Conservation (phyloP, 2,113 vertebrate species). For the Hassar affinis region DNA sequence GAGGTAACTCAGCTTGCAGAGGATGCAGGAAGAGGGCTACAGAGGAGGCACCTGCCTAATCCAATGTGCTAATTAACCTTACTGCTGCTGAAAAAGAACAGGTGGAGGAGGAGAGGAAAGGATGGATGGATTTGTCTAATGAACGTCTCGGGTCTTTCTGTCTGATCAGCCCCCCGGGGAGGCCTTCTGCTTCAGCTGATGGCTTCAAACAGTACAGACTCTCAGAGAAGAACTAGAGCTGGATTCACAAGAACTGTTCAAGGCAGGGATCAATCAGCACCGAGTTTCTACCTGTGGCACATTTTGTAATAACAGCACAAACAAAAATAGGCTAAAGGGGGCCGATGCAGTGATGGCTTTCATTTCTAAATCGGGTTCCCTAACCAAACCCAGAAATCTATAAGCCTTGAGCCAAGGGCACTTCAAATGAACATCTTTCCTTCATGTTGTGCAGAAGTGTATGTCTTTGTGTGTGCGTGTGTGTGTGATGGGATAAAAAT, state of each 20-base stretch:
- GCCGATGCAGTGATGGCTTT: constrained; percentile 18
- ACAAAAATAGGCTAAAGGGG: not conserved
- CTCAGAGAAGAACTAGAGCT: constrained; percentile 55
- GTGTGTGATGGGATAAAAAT: constrained; percentile 32
- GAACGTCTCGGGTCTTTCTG: constrained; percentile 62
- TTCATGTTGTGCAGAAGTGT: constrained; percentile 11
- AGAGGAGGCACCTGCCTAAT: constrained; percentile 56
- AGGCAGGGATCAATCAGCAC: constrained; percentile 26
- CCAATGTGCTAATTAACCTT: constrained; percentile 71
- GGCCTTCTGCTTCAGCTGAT: constrained; percentile 61
- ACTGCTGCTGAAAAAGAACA: constrained; percentile 57
- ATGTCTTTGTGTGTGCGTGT: constrained; percentile 12
- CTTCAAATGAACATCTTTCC: constrained; percentile 44
- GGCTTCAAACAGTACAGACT: constrained; percentile 60
- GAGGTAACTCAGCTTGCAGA: not conserved
- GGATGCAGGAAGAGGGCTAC: constrained; percentile 22
- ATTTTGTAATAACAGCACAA: constrained; percentile 17
- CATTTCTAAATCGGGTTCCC: constrained; percentile 44
- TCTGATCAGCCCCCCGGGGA: constrained; percentile 53
- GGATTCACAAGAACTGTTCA: constrained; percentile 48
- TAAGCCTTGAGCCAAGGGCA: constrained; percentile 25
- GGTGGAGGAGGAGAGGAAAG: constrained; percentile 47
- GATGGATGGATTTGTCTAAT: constrained; percentile 61
- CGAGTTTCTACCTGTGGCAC: not conserved
- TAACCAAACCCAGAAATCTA: constrained; percentile 29